Percentiles rank a stretch among this genome's conserved stretches.
Evolutionary conservation across 2,888 invertebrate species (phyloP).

Genomic region (Ophion ellenae): DNA sequence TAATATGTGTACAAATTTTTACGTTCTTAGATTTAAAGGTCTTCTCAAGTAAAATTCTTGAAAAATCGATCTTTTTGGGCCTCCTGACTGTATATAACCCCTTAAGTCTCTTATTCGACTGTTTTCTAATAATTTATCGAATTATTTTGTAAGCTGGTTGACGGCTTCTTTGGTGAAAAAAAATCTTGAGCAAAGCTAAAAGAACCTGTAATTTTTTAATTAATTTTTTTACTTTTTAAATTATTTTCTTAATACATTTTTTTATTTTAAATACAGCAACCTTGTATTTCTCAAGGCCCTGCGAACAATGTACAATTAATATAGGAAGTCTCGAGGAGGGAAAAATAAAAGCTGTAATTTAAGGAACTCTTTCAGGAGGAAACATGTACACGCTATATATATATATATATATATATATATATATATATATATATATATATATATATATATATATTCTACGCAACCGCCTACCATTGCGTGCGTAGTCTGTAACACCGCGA

Average conservation of each 20-base stretch:
- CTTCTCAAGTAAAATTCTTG: too few species aligned
- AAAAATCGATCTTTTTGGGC: too few species aligned
- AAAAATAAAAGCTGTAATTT: not conserved
- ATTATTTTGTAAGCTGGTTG: not conserved
- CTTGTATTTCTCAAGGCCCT: not conserved
- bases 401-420: constrained; percentile 4
- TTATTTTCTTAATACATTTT: not conserved
- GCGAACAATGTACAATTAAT: not conserved
- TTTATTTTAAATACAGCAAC: not conserved
- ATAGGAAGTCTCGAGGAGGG: not conserved
- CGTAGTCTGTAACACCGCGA: constrained; percentile 39
- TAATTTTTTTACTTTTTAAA: not conserved
- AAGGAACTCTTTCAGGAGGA: not conserved
- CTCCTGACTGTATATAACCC: too few species aligned
- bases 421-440: constrained; percentile 19
- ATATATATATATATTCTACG: constrained; percentile 23
- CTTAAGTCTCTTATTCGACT: too few species aligned
- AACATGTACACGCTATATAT: not conserved
- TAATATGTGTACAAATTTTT: too few species aligned
- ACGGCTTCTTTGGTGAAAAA: not conserved
- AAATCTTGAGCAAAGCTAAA: not conserved
- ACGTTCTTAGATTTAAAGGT: too few species aligned
- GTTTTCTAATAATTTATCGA: not conserved
- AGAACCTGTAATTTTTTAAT: not conserved
- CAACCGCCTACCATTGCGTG: constrained; percentile 50